phyloP scores from a whole-genome alignment of 2,888 invertebrate species.

The Hydriomena furcata region DNA sequence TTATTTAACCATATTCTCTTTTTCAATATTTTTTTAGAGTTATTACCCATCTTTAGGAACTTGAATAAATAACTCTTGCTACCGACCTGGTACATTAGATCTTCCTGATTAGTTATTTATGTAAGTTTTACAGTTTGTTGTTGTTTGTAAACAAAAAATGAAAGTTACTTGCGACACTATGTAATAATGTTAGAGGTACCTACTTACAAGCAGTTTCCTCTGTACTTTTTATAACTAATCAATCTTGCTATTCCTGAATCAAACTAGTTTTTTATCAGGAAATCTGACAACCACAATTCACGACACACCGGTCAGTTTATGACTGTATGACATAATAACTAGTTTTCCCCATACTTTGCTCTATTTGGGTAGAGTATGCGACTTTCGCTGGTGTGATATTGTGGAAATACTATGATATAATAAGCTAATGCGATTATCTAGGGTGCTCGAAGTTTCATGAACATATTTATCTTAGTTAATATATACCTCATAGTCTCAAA shows the following conservation, averaged over 20 bases:
- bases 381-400: conserved; percentile 23
- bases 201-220: not conserved
- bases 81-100: too few species aligned
- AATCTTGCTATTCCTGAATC: conserved; percentile 12
- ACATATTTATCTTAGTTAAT: too few species aligned
- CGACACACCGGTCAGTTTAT: conserved; percentile 18
- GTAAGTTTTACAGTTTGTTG: too few species aligned
- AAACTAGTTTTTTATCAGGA: conserved; percentile 33
- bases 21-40: too few species aligned
- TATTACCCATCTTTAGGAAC: too few species aligned
- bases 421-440: not conserved
- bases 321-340: conserved; percentile 29
- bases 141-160: too few species aligned
- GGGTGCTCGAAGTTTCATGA: not conserved
- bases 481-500: too few species aligned
- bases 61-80: too few species aligned
- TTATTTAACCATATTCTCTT: too few species aligned
- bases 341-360: conserved; percentile 29
- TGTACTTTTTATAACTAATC: not conserved
- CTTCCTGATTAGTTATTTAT: too few species aligned
- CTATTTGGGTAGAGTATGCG: conserved; percentile 22
- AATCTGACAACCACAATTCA: conserved; percentile 30
- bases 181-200: too few species aligned
- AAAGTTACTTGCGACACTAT: too few species aligned
- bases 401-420: conserved; percentile 12